Evolutionary conservation across 2,888 invertebrate genomes (phyloP), one percentile per base, ranked within the genome.

Genomic region (Drosophila phalerata): DNA sequence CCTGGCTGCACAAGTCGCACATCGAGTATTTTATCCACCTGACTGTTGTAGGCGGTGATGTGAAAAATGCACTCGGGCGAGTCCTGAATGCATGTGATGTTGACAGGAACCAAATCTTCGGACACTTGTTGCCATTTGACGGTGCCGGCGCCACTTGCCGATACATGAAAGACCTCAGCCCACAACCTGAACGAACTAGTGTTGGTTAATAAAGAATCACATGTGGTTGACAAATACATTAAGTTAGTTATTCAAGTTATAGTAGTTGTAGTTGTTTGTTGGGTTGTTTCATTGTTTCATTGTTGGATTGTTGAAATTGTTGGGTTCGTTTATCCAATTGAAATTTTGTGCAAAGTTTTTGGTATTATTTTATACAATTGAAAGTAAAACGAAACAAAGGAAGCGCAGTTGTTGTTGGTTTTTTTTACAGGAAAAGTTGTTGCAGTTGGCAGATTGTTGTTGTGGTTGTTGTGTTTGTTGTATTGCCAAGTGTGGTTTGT

Each of bases 151-250:
- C 97, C 97, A 90, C 97, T 97, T 58, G 98, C 97, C 86, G 97
- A 97, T 91, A 99, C 98, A 93, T 98, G 98, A 93, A 98, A 99
- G 91, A 99, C 98, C 94, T 99, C 99, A 85, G 98, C 99, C 99
- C 99, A 99, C 92, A 99, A 94, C 94, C 99, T 97, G 94, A 89
- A 94, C 91, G 92, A 92, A 92, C 92, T 93, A 91, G 85, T 81
- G 83, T 79, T 77, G 80, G 86, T 87, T 87, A 87, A 86, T 86
- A 77, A 77, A 76, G 9, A 17, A 76, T 62, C 61, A 52, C 43
- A 32, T 49, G 34, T 68, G 62, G 73, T 74, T 52, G 43, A 66
- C 62, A 66, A 48, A 56, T 47, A 43, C 65, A 61, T 58, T 62
- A 73, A 71, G 62, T 68, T 67, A 51, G 34, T 69, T 34, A 37